A percentile compares a stretch with the other conserved stretches of the same genome.
Conservation (phyloP, 2,797 vertebrate species). For the Coregonus ussuriensis region DNA sequence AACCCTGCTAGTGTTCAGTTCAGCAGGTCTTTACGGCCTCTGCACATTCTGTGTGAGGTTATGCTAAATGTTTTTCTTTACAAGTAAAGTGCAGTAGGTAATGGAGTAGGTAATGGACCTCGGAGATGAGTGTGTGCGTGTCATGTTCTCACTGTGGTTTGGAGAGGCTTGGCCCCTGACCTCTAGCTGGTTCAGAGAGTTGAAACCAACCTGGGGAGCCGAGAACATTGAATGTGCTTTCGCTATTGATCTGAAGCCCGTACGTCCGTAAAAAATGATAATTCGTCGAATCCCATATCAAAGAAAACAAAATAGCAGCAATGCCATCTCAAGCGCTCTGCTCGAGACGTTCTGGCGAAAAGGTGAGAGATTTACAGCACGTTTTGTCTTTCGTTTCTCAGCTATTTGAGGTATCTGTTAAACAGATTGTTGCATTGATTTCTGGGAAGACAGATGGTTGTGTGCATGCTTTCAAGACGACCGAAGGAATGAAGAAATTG, state of each 20-base stretch:
- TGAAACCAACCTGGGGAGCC: constrained; percentile 33
- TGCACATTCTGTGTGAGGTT: constrained; percentile 25
- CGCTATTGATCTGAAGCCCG: constrained; percentile 63
- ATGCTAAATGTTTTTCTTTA: constrained; percentile 51
- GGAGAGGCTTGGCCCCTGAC: constrained; percentile 29
- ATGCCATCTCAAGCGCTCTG: constrained; percentile 70
- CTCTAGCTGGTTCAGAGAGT: constrained; percentile 27
- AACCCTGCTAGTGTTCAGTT: constrained; percentile 58
- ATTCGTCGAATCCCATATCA: constrained; percentile 75
- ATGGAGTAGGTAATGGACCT: constrained; percentile 19
- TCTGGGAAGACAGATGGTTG: constrained; percentile 81
- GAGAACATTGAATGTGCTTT: constrained; percentile 48
- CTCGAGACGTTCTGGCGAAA: constrained; percentile 76
- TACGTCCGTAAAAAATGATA: constrained; percentile 56
- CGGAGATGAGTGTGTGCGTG: constrained; percentile 21
- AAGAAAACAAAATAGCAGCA: constrained; percentile 77
- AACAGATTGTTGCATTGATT: constrained; percentile 81
- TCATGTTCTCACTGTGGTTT: constrained; percentile 24
- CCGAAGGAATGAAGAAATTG: constrained; percentile 78
- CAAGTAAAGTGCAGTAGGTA: constrained; percentile 34
- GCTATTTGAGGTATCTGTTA: constrained; percentile 81
- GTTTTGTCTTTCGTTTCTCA: constrained; percentile 72
- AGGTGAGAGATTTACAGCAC: constrained; percentile 79
- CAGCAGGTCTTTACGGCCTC: constrained; percentile 44
- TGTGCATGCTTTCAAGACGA: constrained; percentile 75